phyloP scores from a whole-genome alignment of 2,888 invertebrate genomes.

The Perizoma flavofasciatum region DNA sequence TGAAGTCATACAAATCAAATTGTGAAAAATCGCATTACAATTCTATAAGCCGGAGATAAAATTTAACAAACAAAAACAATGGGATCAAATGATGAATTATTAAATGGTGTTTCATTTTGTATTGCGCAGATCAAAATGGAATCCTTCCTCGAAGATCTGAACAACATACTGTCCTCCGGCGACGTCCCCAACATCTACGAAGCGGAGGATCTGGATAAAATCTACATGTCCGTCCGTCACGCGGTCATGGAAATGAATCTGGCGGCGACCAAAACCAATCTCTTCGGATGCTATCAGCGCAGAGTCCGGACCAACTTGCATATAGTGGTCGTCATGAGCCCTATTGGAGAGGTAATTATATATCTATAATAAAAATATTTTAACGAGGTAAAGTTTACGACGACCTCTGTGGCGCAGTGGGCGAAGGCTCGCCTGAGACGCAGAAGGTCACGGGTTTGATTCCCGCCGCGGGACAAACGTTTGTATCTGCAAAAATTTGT shows the following conservation, averaged over 20 bases:
- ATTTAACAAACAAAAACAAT: too few relatives aligned
- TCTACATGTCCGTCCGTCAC: slow-evolving; percentile 89
- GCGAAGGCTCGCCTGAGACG: too few relatives aligned
- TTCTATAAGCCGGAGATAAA: too few relatives aligned
- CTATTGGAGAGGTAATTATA: slow-evolving; percentile 87
- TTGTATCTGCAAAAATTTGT: too few relatives aligned
- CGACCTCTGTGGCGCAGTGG: too few relatives aligned
- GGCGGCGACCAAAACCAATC: slow-evolving; percentile 91
- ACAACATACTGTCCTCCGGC: slow-evolving; percentile 93
- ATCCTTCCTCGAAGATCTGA: slow-evolving; percentile 93
- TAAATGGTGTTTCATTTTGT: neutral
- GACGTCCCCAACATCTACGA: slow-evolving; percentile 95
- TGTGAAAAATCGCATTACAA: too few relatives aligned
- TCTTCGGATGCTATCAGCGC: slow-evolving; percentile 92
- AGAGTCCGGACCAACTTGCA: slow-evolving; percentile 92
- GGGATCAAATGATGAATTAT: too few relatives aligned
- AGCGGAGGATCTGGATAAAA: slow-evolving; percentile 90
- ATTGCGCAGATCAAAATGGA: slow-evolving; percentile 83
- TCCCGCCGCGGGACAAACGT: too few relatives aligned
- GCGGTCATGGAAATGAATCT: slow-evolving; percentile 89
- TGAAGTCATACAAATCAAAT: too few relatives aligned
- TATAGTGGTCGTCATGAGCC: slow-evolving; percentile 90
- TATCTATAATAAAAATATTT: neutral
- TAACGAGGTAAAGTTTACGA: too few relatives aligned
- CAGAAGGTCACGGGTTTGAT: too few relatives aligned